These are phyloP conservation scores for Siphamia tubifer DNA, from an alignment of 2,113 vertebrate species.

Conservation along the genomic window DNA sequence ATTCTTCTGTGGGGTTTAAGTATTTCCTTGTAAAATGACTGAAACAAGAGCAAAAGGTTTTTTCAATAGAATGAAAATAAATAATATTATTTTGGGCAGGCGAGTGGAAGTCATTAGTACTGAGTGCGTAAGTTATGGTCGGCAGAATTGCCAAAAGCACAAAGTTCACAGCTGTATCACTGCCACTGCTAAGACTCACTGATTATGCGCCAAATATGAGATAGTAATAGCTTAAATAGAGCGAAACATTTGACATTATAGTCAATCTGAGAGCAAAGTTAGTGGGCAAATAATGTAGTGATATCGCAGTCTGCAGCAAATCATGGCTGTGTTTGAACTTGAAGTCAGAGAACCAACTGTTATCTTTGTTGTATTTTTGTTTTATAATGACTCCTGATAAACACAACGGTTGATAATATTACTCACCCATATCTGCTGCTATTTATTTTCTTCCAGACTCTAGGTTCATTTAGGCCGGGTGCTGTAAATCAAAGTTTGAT, in stretches of 20 bases:
- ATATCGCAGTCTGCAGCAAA: constrained; percentile 43
- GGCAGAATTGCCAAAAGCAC: constrained; percentile 41
- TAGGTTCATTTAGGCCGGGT: constrained; percentile 2
- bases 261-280: constrained; percentile 8
- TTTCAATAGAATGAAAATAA: constrained; percentile 15
- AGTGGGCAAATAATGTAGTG: constrained; percentile 10
- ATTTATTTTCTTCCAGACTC: constrained; percentile 33
- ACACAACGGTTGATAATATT: constrained; percentile 42
- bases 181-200: constrained; percentile 46
- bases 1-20: neutral
- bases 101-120: constrained; percentile 32
- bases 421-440: constrained; percentile 46
- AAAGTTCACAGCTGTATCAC: constrained; percentile 34
- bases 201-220: constrained; percentile 54
- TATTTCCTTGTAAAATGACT: neutral
- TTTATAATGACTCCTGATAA: constrained; percentile 53
- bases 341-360: neutral
- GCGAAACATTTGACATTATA: constrained; percentile 35
- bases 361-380: constrained; percentile 49
- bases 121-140: constrained; percentile 39
- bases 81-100: constrained; percentile 54
- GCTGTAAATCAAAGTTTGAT: constrained; percentile 43
- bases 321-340: constrained; percentile 35
- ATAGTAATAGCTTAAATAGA: constrained; percentile 34
- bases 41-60: neutral